Evolutionary conservation across 2,113 vertebrate genomes (phyloP), one percentile per base, ranked within the genome.

Genomic region (Perccottus glenii): DNA sequence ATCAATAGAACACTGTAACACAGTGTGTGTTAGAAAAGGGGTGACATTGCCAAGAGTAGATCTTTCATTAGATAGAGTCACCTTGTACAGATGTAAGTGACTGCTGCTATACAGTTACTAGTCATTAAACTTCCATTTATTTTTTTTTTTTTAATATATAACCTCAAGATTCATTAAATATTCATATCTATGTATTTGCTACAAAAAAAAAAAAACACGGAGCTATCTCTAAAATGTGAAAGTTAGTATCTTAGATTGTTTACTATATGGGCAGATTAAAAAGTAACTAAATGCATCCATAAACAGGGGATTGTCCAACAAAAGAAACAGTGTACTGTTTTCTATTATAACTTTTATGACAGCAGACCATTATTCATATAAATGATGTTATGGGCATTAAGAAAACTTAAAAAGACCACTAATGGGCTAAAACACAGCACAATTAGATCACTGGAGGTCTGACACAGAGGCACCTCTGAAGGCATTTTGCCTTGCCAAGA

Each of bases 381-480:
- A 71, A 52, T 62, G 5, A 60, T 58, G 60, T 69, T 70, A 64
- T 36, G 32, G 46, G 65, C 5, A 3, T 65, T 77, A 46, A 66
- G 62, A 73, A 63, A 80, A 70, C 52, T 71, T 56, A 48, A 65
- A 64, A 61, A 67, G 53, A 74, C 65, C 60, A 72, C 60, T 74
- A 67, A 82, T 67, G 50, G 59, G 69, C 19, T 66, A 55, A 76
- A 79, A 75, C 47, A 70, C 47, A 64, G 43, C 63, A 73, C 64
- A 78, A 77, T 85, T 77, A 75, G 60, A 84, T 87, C 68, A 80
- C 6, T 65, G 67, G 75, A 57, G 76, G 67, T 75, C 74, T 50
- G 51, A 74, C 75, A 72, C 40, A 72, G 45, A 47, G 55, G 46
- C 55, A 56, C 56, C 51, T 70, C 53, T 44, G 53, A 80, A 40